phyloP scores from a whole-genome alignment of 2,888 invertebrate genomes.

The Enchytraeus crypticus region DNA sequence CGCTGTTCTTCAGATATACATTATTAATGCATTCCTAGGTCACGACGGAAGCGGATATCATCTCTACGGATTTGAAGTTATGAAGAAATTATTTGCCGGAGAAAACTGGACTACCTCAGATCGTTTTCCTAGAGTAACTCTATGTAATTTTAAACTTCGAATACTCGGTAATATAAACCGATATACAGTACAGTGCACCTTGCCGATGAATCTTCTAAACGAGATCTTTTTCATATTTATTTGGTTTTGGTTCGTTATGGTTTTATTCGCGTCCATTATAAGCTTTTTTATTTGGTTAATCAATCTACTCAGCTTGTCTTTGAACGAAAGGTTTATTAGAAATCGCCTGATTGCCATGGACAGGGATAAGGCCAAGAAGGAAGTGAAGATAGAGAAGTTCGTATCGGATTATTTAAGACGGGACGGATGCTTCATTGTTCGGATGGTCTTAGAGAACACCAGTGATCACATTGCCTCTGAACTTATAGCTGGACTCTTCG shows the following conservation, averaged over 20 bases:
- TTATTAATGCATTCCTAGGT: slow-evolving; percentile 51
- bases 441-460: slow-evolving; percentile 27
- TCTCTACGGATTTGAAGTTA: slow-evolving; percentile 37
- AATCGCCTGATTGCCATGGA: slow-evolving; percentile 15
- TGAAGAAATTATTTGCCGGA: slow-evolving; percentile 48
- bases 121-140: slow-evolving; percentile 40
- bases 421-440: slow-evolving; percentile 27
- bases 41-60: slow-evolving; percentile 23
- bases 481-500: slow-evolving; percentile 25
- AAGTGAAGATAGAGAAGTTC: slow-evolving; percentile 13
- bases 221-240: slow-evolving; percentile 49
- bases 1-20: slow-evolving; percentile 50
- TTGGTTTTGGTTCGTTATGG: slow-evolving; percentile 52
- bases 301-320: neutral
- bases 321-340: slow-evolving; percentile 4
- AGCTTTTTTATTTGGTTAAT: slow-evolving; percentile 20
- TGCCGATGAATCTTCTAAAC: slow-evolving; percentile 31
- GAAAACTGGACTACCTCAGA: slow-evolving; percentile 42
- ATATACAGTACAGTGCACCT: slow-evolving; percentile 47
- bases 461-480: slow-evolving; percentile 28
- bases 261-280: slow-evolving; percentile 43
- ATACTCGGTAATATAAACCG: slow-evolving; percentile 13
- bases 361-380: slow-evolving; percentile 8
- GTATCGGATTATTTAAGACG: slow-evolving; percentile 21
- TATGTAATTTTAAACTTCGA: slow-evolving; percentile 14